Evolutionary conservation across 1,140 invertebrate genomes (phyloP), one percentile per base, ranked within the genome.

Genomic region (Daktulosphaira vitifoliae): DNA sequence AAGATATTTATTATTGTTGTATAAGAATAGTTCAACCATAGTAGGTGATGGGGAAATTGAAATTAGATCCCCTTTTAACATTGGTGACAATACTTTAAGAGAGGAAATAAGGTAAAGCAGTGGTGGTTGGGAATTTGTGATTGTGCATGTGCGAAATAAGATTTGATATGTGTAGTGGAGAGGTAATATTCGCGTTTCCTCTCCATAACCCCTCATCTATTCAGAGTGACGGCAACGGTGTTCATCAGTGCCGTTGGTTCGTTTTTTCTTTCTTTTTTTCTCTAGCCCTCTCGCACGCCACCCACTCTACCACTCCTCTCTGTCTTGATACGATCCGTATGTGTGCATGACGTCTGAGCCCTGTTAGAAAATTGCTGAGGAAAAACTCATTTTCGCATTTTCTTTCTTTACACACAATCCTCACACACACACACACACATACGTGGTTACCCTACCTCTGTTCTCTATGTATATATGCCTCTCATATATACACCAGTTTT

Each of bases 301-400:
- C 44, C 29, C 7, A 1, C 18, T 6, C 22, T 46, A 16, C 22
- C 2, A 2, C 15, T 15, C 23, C 53, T 16, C 29, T 18, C 48
- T 16, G 18, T 48, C 59, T 37, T 38, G 44, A 51, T 64, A 37
- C 46, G 59, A 49, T 44, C 20, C 37, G 48, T 62, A 62, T 48
- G 56, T 62, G 56, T 48, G 56, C 42, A 48, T 48, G 56, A 62
- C 42, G 56, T 62, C 56, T 62, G 56, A 62, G 56, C 56, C 56
- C 42, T 39, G 56, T 62, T 48, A 48, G 56, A 62, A 62, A 62
- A 62, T 62, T 62, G 56, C 56, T 25, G 26, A 62, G 42, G 25
- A 62, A 62, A 62, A 62, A 62, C 56, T 62, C 56, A 62, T 62
- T 62, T 62, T 62, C 56, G 56, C 56, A 48, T 62, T 62, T 62